These are phyloP conservation scores for Gavialis gangeticus DNA, from an alignment of 2,113 vertebrate genomes.

Conservation along the genomic window DNA sequence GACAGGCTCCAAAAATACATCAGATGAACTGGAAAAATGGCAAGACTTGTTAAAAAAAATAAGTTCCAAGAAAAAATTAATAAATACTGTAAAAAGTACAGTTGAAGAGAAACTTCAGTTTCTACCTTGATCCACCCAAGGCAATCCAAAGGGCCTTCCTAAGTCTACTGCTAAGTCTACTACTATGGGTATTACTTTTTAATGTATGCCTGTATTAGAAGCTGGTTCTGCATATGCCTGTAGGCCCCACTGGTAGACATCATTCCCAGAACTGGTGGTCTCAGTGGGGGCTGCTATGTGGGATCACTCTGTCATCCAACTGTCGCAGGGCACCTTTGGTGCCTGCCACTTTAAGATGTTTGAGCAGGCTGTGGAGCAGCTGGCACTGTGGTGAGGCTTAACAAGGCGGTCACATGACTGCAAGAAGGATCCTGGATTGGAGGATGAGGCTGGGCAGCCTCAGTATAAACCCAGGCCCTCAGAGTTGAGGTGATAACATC, in stretches of 20 bases:
- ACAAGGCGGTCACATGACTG: no score
- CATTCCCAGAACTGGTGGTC: background rate
- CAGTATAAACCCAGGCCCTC: no score
- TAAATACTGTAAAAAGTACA: background rate
- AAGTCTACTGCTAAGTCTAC: background rate
- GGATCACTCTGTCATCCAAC: background rate
- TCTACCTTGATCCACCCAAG: background rate
- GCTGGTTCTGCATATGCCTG: rapidly evolving
- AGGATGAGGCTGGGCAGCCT: no score
- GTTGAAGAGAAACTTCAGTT: background rate
- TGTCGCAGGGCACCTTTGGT: background rate
- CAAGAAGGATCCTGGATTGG: no score
- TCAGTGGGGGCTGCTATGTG: background rate
- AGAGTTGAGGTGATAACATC: no score
- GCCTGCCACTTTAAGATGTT: background rate
- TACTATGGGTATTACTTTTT: background rate
- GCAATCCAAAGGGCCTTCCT: background rate
- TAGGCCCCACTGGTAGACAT: background rate
- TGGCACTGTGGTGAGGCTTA: no score
- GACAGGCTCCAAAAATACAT: background rate
- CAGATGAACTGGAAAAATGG: no score
- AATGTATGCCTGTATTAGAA: background rate
- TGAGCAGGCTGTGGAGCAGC: no score
- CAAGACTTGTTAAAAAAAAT: background rate
- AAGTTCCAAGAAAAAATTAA: background rate